Evolutionary conservation across 2,797 vertebrate species (phyloP).

Genomic region (Gambusia yucatana): DNA sequence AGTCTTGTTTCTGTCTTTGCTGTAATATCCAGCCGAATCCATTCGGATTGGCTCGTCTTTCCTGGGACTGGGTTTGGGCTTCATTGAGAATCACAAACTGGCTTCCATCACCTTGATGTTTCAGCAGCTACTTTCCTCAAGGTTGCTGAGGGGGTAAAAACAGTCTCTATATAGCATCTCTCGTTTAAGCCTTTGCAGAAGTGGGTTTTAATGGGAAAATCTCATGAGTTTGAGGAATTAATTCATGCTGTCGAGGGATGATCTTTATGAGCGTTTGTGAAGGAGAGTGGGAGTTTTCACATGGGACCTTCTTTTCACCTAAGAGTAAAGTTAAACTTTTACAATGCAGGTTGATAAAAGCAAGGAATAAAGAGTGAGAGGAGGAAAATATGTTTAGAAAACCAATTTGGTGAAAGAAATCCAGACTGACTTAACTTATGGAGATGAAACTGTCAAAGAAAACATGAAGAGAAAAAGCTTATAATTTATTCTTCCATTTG

Average conservation of each 20-base stretch:
- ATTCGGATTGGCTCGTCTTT: slow-evolving; percentile 33
- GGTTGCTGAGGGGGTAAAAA: slow-evolving; percentile 44
- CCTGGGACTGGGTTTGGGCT: slow-evolving; percentile 29
- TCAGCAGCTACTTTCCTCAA: slow-evolving; percentile 45
- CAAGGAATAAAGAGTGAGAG: slow-evolving; percentile 5
- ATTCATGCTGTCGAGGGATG: slow-evolving; percentile 21
- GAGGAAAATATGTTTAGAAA: background rate
- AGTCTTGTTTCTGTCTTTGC: slow-evolving; percentile 27
- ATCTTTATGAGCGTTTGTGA: slow-evolving; percentile 20
- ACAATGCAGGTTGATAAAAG: slow-evolving; percentile 25
- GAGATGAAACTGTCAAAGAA: slow-evolving; percentile 4
- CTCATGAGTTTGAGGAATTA: slow-evolving; percentile 53
- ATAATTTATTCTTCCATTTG: slow-evolving; percentile 29
- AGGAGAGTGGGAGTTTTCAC: slow-evolving; percentile 12
- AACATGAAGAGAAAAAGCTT: background rate
- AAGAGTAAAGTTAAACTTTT: slow-evolving; percentile 28
- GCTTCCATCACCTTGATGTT: slow-evolving; percentile 59
- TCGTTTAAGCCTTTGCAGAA: slow-evolving; percentile 52
- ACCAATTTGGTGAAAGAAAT: background rate
- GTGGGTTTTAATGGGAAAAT: slow-evolving; percentile 31
- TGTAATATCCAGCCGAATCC: slow-evolving; percentile 35
- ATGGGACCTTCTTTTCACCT: slow-evolving; percentile 11
- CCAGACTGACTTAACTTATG: background rate
- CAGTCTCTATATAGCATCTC: slow-evolving; percentile 25
- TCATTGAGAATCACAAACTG: slow-evolving; percentile 43